phyloP scores from a whole-genome alignment of 2,797 vertebrate species.

The Cichlasoma orientale region DNA sequence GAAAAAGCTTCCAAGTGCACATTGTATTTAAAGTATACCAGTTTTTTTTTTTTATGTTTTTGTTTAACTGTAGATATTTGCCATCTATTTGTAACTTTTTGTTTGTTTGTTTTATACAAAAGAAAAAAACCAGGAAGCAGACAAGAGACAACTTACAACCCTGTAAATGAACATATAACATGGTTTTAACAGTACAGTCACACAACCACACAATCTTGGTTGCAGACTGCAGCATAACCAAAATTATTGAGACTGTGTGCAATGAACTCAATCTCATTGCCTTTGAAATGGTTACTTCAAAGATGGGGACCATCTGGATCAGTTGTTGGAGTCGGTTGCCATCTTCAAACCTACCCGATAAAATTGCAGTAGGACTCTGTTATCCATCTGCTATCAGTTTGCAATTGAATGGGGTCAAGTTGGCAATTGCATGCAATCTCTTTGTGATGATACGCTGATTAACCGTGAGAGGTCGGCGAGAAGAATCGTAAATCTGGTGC shows the following conservation, averaged over 20 bases:
- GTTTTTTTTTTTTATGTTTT: neutral
- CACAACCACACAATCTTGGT: neutral
- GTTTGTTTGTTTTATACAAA: neutral
- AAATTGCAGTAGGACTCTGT: neutral
- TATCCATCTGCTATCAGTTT: no score
- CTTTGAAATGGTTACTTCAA: neutral
- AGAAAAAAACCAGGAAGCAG: neutral
- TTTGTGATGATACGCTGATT: neutral
- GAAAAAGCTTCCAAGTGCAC: neutral
- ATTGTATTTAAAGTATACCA: neutral
- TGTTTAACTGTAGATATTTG: neutral
- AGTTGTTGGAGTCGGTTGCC: neutral
- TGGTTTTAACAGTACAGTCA: neutral
- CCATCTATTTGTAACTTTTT: neutral
- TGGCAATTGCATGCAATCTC: neutral
- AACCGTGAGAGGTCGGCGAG: neutral
- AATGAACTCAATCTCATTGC: no score
- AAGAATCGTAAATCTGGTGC: neutral
- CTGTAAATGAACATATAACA: neutral
- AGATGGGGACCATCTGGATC: rapidly evolving
- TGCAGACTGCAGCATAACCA: no score
- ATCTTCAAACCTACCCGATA: neutral
- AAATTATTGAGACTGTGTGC: no score
- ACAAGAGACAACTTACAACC: neutral
- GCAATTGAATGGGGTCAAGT: neutral